Conservation (phyloP, 2,888 invertebrate species). For the Caenorhabditis sulstoni region DNA sequence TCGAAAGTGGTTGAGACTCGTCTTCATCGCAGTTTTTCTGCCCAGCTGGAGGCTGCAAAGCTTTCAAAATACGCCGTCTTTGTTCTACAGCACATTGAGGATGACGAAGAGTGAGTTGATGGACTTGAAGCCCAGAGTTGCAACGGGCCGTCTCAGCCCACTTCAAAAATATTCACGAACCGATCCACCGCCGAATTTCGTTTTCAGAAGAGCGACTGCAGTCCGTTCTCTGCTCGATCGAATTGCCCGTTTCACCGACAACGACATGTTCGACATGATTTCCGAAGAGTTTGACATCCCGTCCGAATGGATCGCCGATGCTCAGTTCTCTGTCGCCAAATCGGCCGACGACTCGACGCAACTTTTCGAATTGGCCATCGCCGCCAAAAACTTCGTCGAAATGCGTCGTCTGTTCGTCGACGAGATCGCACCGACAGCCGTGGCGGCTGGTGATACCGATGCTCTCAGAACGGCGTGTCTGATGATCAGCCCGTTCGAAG, state of each 20-base stretch:
- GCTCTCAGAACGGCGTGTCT: conserved; percentile 50
- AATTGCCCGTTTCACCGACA: conserved; percentile 38
- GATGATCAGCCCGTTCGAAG: conserved; percentile 58
- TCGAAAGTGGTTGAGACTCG: conserved; percentile 59
- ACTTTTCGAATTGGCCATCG: conserved; percentile 59
- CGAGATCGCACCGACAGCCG: conserved; percentile 68
- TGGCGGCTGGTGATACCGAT: conserved; percentile 55
- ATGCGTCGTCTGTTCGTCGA: conserved; percentile 61
- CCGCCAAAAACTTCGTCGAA: conserved; percentile 45
- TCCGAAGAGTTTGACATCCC: conserved; percentile 53
- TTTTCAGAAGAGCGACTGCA: conserved; percentile 42
- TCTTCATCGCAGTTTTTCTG: conserved; percentile 62
- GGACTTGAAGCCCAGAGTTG: no score
- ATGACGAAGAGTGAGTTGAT: conserved; percentile 66
- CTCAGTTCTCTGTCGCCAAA: conserved; percentile 62
- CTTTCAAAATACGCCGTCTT: conserved; percentile 63
- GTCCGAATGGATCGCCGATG: conserved; percentile 63
- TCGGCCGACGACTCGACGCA: conserved; percentile 28
- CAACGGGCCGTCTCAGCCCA: no score
- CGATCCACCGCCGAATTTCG: no score
- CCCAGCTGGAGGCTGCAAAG: conserved; percentile 58
- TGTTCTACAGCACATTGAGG: conserved; percentile 67
- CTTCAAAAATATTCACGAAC: no score
- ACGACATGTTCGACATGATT: conserved; percentile 39
- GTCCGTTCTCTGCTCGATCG: conserved; percentile 50